These are phyloP conservation scores for Dryoscopus gambensis DNA, from an alignment of 2,113 vertebrate genomes.

Conservation along the genomic window DNA sequence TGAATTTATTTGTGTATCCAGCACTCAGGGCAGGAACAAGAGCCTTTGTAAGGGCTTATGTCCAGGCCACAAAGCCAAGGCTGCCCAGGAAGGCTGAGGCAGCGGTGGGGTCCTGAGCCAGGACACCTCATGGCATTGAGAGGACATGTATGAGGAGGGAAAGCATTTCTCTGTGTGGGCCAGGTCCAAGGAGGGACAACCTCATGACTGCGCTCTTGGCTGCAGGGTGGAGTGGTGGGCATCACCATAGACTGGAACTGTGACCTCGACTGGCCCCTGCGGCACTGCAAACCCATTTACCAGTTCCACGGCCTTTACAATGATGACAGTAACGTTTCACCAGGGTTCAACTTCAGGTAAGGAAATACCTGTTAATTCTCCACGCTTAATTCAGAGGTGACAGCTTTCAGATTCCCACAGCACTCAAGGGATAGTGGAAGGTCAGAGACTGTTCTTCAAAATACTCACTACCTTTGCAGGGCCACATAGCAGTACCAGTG, in stretches of 20 bases:
- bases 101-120: neutral
- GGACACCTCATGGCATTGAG: accelerated
- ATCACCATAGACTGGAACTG: constrained; percentile 93
- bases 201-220: accelerated
- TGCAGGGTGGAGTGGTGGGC: constrained; percentile 88
- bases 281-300: constrained; percentile 84
- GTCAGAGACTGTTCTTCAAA: neutral
- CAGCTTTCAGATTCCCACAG: neutral
- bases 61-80: neutral
- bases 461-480: neutral
- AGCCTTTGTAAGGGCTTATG: neutral
- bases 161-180: neutral
- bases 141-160: accelerated
- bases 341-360: constrained; percentile 95
- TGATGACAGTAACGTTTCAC: constrained; percentile 75
- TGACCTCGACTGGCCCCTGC: constrained; percentile 81
- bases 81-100: neutral
- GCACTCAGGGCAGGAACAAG: neutral
- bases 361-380: neutral
- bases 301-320: constrained; percentile 87
- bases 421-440: neutral
- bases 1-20: neutral
- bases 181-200: neutral
- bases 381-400: neutral
- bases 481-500: neutral